phyloP scores from a whole-genome alignment of 92 coral and sea anemone species.

The Micromussa lordhowensis region DNA sequence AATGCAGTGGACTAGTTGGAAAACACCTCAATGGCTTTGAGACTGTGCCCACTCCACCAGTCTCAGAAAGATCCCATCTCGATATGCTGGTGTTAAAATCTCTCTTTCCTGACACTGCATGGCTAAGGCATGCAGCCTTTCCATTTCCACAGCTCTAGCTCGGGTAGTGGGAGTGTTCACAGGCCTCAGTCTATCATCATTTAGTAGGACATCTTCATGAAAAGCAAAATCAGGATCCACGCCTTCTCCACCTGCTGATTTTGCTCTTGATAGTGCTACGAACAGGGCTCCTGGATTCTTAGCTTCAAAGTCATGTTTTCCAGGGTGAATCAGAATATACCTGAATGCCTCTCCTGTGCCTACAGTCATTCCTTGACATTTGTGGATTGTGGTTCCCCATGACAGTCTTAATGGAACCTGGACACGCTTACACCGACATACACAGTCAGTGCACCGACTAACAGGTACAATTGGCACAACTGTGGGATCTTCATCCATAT shows the following conservation, averaged over 20 bases:
- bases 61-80: constrained; percentile 29
- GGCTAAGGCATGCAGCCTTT: constrained; percentile 40
- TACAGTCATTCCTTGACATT: constrained; percentile 41
- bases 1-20: too few relatives aligned
- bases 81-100: constrained; percentile 39
- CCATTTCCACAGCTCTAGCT: constrained; percentile 43
- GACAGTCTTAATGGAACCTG: constrained; percentile 57
- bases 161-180: constrained; percentile 53
- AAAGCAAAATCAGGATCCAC: constrained; percentile 62
- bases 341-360: constrained; percentile 50
- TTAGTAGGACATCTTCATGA: constrained; percentile 45
- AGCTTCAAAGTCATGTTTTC: constrained; percentile 50
- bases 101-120: constrained; percentile 27
- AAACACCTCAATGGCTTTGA: too few relatives aligned
- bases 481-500: constrained; percentile 29
- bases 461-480: constrained; percentile 60
- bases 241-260: constrained; percentile 41
- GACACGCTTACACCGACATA: constrained; percentile 41
- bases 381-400: constrained; percentile 49
- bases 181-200: constrained; percentile 46
- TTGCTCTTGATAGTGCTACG: constrained; percentile 51
- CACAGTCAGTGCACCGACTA: constrained; percentile 37
- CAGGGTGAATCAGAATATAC: constrained; percentile 55
- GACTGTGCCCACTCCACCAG: constrained; percentile 53
- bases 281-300: constrained; percentile 60